These are phyloP conservation scores for Nomia melanderi DNA, from an alignment of 1,140 invertebrate species.

Conservation along the genomic window DNA sequence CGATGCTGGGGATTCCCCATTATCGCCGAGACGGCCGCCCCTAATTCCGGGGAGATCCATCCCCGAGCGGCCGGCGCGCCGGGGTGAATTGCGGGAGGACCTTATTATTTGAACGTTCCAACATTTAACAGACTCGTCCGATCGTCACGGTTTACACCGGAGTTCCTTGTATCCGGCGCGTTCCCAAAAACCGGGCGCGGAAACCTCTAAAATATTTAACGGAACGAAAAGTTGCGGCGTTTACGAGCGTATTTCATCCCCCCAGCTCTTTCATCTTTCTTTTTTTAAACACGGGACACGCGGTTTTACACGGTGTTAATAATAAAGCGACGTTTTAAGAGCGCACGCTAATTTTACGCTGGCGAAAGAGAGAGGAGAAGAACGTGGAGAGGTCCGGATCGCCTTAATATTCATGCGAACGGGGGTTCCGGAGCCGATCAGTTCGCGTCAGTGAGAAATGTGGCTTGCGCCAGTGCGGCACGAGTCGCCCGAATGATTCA, in stretches of 20 bases:
- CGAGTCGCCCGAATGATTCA: too few relatives aligned
- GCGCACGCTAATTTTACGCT: not conserved
- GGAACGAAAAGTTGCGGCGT: not conserved
- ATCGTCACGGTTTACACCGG: too few relatives aligned
- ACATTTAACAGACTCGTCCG: not conserved
- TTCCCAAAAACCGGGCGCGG: not conserved
- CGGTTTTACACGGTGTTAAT: not conserved
- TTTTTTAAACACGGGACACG: not conserved
- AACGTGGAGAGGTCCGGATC: too few relatives aligned
- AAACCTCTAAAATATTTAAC: too few relatives aligned
- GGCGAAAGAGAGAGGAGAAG: not conserved
- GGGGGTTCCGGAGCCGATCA: not conserved
- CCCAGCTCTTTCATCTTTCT: not conserved
- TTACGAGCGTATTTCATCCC: too few relatives aligned
- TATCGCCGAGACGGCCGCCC: constrained; percentile 27
- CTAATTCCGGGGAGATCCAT: constrained; percentile 26
- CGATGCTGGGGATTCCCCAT: constrained; percentile 16
- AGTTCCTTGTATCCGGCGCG: too few relatives aligned
- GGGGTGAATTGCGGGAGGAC: constrained; percentile 11
- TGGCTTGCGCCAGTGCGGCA: too few relatives aligned
- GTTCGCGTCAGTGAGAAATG: not conserved
- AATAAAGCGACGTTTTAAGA: constrained; percentile 12
- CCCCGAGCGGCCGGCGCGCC: not conserved
- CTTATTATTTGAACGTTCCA: constrained; percentile 13
- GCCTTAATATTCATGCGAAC: not conserved